phyloP scores from a whole-genome alignment of 2,113 vertebrate species.

The Pyxicephalus adspersus region DNA sequence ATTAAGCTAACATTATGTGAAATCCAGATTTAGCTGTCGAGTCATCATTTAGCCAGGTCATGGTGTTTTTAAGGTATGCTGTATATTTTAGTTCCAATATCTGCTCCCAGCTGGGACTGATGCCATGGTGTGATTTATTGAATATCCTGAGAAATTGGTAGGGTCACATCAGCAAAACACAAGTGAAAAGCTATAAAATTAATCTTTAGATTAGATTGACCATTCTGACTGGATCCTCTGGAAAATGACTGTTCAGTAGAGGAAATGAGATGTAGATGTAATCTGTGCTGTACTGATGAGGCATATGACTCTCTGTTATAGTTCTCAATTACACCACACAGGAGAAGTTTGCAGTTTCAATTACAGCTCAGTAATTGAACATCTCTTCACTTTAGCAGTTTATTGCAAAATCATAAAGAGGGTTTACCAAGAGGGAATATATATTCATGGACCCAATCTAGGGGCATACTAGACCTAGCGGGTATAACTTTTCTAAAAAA shows the following conservation, averaged over 20 bases:
- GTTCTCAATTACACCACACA: constrained; percentile 36
- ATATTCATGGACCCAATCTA: not conserved
- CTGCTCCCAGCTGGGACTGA: not conserved
- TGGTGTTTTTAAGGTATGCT: not conserved
- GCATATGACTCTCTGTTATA: constrained; percentile 7
- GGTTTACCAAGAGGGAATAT: not conserved
- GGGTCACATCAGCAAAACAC: not conserved
- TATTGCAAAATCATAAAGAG: not conserved
- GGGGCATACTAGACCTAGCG: not conserved
- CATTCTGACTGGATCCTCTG: not conserved
- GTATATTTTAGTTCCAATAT: not conserved
- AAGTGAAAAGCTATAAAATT: constrained; percentile 6
- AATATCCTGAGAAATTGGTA: not conserved
- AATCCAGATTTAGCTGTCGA: not conserved
- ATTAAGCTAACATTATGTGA: too few species aligned
- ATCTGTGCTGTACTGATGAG: constrained; percentile 23
- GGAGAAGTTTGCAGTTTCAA: constrained; percentile 38
- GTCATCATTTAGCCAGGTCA: not conserved
- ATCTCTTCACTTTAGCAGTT: constrained; percentile 29
- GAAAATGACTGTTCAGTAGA: constrained; percentile 12
- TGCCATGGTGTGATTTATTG: not conserved
- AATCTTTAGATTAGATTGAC: not conserved
- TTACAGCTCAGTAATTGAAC: constrained; percentile 47
- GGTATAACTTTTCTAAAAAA: too few species aligned
- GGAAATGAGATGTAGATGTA: constrained; percentile 29